Base-by-base conservation (phyloP, 2,113 vertebrate species). In the Zosterops lateralis region DNA sequence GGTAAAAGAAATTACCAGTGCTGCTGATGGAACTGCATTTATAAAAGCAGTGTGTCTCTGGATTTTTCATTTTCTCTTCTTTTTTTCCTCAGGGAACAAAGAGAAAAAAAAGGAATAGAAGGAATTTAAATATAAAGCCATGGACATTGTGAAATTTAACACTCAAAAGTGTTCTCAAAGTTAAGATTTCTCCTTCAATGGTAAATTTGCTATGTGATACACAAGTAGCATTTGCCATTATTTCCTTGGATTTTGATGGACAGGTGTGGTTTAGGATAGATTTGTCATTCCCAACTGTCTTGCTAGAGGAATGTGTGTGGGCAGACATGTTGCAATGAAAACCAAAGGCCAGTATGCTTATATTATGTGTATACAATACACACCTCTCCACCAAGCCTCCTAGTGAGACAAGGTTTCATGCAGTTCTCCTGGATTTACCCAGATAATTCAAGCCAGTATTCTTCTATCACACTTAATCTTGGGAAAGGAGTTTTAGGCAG, bases 51-150 rank as follows among this genome's bases (percentile, higher is more conserved):
- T 3, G 3, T 50, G 34, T 90, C 74, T 91, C 45, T 71, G 64
- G 67, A 62, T 84, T 93, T 96, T 91, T 96, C 81, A 80, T 93
- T 95, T 96, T 87, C 62, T 87, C 10, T 68, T 68, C 17, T 48
- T 76, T 80, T 74, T 78, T 58, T 11, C 19, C 32, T 47, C 12
- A 9, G 17, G 32, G 56, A 6, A 45, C 9, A n/a, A 45, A 31
- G 66, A 1, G 7, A 7, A 28, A n/a, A 32, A 61, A 51, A 22
- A 44, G 0, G 2, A 54, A 29, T 34, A 68, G 42, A 60, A 93
- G n/a, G n/a, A 80, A 90, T 83, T 90, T 90, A 89, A 93, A 76
- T 62, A 68, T 67, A 64, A 93, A 92, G 25, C 70, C 6, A 1
- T n/a, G 60, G 44, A 65, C 12, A 76, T 18, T 51, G 66, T 82